Percentiles rank a stretch among this genome's conserved stretches.
These are phyloP conservation scores for Nipponia nippon DNA, from an alignment of 2,113 vertebrate species.

Conservation along the genomic window DNA sequence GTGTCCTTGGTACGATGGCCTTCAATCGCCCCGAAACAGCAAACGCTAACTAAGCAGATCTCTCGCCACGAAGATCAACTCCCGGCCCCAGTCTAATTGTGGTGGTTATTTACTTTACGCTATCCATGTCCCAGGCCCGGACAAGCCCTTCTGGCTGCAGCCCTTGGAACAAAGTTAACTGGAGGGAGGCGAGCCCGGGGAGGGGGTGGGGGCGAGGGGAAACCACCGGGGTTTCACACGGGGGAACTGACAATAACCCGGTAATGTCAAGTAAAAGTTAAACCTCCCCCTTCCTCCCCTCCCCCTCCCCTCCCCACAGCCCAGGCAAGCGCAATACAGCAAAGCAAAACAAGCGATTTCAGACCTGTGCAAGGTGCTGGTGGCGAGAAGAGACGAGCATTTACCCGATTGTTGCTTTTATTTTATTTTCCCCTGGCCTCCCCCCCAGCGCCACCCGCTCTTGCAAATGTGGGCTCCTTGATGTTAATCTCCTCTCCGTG, in stretches of 20 bases:
- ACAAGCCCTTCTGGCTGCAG: background rate
- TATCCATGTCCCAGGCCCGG: conserved; percentile 46
- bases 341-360: conserved; percentile 24
- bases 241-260: conserved; percentile 1
- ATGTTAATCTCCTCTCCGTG: conserved; percentile 28
- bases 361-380: conserved; percentile 54
- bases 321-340: conserved; percentile 54
- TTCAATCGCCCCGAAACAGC: conserved; percentile 65
- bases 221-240: background rate
- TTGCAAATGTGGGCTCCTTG: conserved; percentile 41
- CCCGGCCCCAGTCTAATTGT: background rate
- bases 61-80: conserved; percentile 14
- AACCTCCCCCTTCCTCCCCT: conserved; percentile 14
- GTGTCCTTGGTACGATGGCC: conserved; percentile 70
- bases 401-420: conserved; percentile 28
- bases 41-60: conserved; percentile 51
- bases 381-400: conserved; percentile 7
- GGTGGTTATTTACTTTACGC: conserved; percentile 50
- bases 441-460: conserved; percentile 17
- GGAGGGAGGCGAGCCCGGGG: background rate
- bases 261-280: conserved; percentile 58
- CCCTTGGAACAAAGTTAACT: conserved; percentile 70
- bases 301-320: conserved; percentile 23
- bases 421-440: conserved; percentile 36
- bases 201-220: background rate